phyloP scores from a whole-genome alignment of 2,888 invertebrate species.

The Abscondita cerata region DNA sequence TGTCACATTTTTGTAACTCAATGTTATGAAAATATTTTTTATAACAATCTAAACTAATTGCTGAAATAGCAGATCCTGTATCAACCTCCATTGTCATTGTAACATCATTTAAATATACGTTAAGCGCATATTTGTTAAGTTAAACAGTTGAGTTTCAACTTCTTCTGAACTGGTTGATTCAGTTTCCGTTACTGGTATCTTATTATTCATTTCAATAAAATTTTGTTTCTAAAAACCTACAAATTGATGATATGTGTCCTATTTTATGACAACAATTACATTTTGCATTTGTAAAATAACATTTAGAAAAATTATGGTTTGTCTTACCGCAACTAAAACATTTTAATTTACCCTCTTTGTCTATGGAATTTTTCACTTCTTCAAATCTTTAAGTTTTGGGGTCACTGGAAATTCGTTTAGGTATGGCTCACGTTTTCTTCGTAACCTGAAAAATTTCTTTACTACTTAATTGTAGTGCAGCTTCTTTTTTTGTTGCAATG shows the following conservation, averaged over 20 bases:
- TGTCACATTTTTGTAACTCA: background rate
- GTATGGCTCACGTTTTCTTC: background rate
- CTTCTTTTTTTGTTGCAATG: background rate
- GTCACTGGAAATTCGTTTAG: background rate
- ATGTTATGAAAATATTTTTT: too few relatives aligned
- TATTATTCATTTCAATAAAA: too few relatives aligned
- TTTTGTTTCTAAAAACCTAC: too few relatives aligned
- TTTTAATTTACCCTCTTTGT: background rate
- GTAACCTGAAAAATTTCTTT: background rate
- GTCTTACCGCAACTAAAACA: background rate
- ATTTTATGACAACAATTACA: background rate
- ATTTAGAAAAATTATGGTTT: conserved; percentile 2
- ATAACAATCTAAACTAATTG: too few relatives aligned
- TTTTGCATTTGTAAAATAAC: background rate
- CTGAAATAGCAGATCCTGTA: too few relatives aligned
- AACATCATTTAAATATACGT: too few relatives aligned
- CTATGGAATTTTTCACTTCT: background rate
- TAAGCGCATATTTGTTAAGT: background rate
- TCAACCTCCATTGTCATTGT: background rate
- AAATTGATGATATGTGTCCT: background rate
- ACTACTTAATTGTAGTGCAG: background rate
- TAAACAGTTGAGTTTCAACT: background rate
- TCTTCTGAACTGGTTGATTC: too few relatives aligned
- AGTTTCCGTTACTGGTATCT: too few relatives aligned
- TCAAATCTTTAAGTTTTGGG: background rate